phyloP scores from a whole-genome alignment of 2,888 invertebrate genomes.

The Oscheius sp. region DNA sequence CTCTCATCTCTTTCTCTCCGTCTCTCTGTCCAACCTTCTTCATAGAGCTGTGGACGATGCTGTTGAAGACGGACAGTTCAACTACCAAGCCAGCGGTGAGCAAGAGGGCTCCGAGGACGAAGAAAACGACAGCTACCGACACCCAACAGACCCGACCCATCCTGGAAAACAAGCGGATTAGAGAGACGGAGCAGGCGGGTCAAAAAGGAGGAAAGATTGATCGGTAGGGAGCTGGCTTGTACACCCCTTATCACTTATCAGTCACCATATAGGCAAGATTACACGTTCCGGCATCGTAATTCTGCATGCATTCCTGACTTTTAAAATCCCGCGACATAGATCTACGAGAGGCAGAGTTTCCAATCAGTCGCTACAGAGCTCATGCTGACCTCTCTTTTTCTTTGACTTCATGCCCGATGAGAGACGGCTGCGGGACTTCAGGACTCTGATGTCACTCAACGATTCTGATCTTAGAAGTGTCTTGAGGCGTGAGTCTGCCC shows the following conservation, averaged over 20 bases:
- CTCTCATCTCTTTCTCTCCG: too few species aligned
- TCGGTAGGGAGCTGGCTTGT: not conserved
- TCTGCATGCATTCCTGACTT: not conserved
- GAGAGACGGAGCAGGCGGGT: not conserved
- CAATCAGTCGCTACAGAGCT: too few species aligned
- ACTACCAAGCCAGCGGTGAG: conserved; percentile 60
- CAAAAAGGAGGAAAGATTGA: conserved; percentile 12
- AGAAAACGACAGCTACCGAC: conserved; percentile 37
- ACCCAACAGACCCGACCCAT: conserved; percentile 23
- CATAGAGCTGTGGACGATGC: conserved; percentile 45
- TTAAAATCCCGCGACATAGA: too few species aligned
- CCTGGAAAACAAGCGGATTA: conserved; percentile 1
- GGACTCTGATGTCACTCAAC: too few species aligned
- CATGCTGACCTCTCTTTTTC: too few species aligned
- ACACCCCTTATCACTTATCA: conserved; percentile 16
- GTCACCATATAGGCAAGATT: conserved; percentile 19
- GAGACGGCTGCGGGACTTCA: too few species aligned
- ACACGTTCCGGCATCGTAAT: conserved; percentile 21
- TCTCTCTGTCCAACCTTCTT: conserved; percentile 45
- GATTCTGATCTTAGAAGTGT: too few species aligned
- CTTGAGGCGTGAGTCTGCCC: too few species aligned
- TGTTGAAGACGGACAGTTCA: conserved; percentile 53
- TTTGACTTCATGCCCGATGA: too few species aligned
- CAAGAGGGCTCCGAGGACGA: conserved; percentile 50
- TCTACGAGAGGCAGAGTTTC: too few species aligned